Evolutionary conservation across 2,113 vertebrate genomes (phyloP).

Genomic region (Panurus biarmicus): DNA sequence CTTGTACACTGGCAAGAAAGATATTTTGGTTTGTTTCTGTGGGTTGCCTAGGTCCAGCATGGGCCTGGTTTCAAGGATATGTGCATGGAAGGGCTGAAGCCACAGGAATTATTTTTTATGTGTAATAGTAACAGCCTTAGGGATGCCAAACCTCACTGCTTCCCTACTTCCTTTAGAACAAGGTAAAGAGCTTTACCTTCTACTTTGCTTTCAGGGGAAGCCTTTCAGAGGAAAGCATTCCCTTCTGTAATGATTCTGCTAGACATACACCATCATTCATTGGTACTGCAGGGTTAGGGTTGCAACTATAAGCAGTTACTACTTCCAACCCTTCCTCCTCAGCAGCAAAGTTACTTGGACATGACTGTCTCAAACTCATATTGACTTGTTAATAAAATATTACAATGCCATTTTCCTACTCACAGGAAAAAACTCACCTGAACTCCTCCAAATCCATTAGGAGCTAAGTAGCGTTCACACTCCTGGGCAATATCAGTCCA

Average conservation of each 20-base stretch:
- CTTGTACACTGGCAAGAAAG: background rate
- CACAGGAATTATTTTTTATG: background rate
- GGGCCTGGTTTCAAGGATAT: background rate
- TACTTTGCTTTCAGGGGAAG: background rate
- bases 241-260: background rate
- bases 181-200: background rate
- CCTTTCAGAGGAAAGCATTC: background rate
- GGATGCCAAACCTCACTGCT: background rate
- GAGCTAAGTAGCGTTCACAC: constrained; percentile 85
- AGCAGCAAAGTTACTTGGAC: background rate
- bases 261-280: background rate
- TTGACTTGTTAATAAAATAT: background rate
- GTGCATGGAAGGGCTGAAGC: background rate
- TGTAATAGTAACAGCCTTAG: background rate
- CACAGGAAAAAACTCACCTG: constrained; percentile 75
- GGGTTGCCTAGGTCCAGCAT: background rate
- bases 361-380: background rate
- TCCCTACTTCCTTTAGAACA: background rate
- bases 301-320: background rate
- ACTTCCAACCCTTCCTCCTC: background rate
- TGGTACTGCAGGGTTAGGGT: background rate
- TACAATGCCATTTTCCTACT: background rate
- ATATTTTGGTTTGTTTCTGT: background rate
- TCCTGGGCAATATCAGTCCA: constrained; percentile 88
- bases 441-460: constrained; percentile 88